Conservation (phyloP, 2,113 vertebrate species). For the Camelus dromedarius region DNA sequence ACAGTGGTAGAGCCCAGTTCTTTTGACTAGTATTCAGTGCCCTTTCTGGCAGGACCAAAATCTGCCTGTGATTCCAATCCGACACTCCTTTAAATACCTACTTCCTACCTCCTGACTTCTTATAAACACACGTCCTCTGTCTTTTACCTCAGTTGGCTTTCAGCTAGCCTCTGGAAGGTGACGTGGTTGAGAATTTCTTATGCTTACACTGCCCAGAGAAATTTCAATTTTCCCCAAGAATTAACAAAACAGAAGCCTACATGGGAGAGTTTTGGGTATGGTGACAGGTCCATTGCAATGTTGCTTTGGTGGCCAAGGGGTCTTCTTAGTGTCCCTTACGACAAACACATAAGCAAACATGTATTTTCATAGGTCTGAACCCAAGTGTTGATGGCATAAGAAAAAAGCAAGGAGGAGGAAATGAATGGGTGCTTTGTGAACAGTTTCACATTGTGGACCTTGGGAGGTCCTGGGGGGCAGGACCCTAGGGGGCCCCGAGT, state of each 20-base stretch:
- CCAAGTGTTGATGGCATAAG: background rate
- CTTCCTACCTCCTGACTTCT: background rate
- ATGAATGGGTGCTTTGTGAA: background rate
- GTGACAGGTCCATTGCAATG: background rate
- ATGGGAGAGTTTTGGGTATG: background rate
- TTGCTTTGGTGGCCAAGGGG: background rate
- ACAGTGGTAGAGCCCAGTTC: background rate
- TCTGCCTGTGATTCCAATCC: background rate
- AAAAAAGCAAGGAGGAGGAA: background rate
- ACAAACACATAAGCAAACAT: background rate
- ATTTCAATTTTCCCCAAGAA: background rate
- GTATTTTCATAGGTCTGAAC: background rate
- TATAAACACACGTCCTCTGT: background rate
- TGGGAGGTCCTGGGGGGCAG: background rate
- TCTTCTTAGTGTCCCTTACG: background rate
- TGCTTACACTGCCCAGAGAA: background rate
- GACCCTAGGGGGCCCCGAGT: rapidly evolving
- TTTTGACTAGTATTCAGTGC: background rate
- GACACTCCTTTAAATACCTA: background rate
- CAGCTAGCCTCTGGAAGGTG: background rate
- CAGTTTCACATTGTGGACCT: background rate
- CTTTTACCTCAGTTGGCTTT: background rate
- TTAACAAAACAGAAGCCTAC: background rate
- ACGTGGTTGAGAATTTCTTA: background rate
- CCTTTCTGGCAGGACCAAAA: background rate